phyloP scores from a whole-genome alignment of 2,888 invertebrate species.

The Philhelius pedissequus region DNA sequence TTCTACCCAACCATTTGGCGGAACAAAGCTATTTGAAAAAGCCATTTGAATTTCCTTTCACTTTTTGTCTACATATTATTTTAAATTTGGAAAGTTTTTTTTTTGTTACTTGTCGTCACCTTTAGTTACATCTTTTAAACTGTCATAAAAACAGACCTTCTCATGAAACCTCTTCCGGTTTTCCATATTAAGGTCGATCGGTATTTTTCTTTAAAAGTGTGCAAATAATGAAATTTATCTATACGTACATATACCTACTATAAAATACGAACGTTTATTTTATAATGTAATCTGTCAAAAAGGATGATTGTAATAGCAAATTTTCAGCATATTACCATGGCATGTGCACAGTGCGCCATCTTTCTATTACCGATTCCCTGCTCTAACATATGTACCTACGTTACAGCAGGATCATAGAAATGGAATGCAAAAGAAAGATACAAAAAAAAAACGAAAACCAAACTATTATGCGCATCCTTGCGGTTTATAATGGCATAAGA shows the following conservation, averaged over 20 bases:
- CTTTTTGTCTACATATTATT: no score
- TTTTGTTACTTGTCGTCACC: not conserved
- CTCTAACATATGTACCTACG: slow-evolving; percentile 54
- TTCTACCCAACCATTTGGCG: not conserved
- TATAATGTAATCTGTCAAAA: slow-evolving; percentile 68
- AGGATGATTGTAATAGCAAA: slow-evolving; percentile 67
- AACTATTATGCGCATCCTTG: slow-evolving; percentile 68
- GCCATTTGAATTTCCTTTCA: no score
- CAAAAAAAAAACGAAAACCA: slow-evolving; percentile 26
- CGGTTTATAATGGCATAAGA: slow-evolving; percentile 53
- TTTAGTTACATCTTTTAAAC: not conserved
- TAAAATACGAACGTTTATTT: slow-evolving; percentile 40
- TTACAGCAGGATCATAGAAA: slow-evolving; percentile 14
- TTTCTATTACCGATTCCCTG: slow-evolving; percentile 38
- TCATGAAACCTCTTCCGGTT: no score
- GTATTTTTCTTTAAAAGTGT: no score
- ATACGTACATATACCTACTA: no score
- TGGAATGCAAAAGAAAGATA: not conserved
- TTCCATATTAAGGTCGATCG: no score
- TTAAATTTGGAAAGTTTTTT: no score
- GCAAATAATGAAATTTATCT: no score
- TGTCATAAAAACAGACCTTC: not conserved
- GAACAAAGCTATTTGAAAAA: no score
- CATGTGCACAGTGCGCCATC: slow-evolving; percentile 39
- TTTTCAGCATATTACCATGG: slow-evolving; percentile 63